Base-by-base conservation (phyloP, 2,888 invertebrate species). In the Leptinotarsa rubiginosa region DNA sequence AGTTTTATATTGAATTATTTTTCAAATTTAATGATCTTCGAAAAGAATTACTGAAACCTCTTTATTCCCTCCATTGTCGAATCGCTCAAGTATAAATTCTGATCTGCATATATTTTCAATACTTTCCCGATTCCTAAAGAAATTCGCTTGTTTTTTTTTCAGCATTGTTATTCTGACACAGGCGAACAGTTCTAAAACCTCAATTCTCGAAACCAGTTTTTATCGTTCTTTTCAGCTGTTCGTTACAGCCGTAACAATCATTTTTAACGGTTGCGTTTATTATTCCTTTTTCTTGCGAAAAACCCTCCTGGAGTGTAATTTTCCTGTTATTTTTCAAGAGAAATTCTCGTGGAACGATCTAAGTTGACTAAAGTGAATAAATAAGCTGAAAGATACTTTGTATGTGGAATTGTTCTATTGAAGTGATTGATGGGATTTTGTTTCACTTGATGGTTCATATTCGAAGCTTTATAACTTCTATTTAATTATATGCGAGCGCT, bases 211-310 rank as follows among this genome's bases (percentile, higher is more conserved):
- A 41, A 41, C 47, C 74, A 69, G 41, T 68, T 71, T 71, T 65
- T 65, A 65, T 65, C 69, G 68, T 65, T 20, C 65, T 59, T 56
- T 65, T 66, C 65, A 25, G 65, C 56, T 69, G 31, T 62, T 71
- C 64, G 47, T 65, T 70, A 78, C 72, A 70, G 65, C 56, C 72
- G 74, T 78, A 76, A 78, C 80, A 78, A 76, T 81, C 75, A 81
- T 75, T 79, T 79, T 76, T 78, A 77, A 81, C 71, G 78, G 74
- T 77, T 78, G 78, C 75, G 75, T 69, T 72, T 64, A 71, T 73
- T 74, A 73, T 77, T 71, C 59, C 65, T 74, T 72, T 69, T 65
- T 65, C 69, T 68, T 10, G 41, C 41, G 68, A 73, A 78, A 25
- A 70, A 72, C 68, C 70, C 74, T 70, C 52, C 31, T 54, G 69